Base-by-base conservation (phyloP, 2,113 vertebrate species). In the Spea multiplicata region DNA sequence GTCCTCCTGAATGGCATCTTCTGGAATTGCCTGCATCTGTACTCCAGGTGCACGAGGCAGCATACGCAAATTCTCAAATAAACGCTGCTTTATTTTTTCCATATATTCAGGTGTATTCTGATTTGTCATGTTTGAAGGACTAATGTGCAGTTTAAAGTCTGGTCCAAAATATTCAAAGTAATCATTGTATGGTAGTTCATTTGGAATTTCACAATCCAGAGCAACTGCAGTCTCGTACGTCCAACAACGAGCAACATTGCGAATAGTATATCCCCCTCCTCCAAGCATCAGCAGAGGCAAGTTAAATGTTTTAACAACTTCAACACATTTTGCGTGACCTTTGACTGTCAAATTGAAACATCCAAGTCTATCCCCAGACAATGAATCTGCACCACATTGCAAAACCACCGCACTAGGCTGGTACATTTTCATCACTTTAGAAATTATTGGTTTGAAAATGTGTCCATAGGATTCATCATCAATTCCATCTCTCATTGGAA, bases 51-150 rank as follows among this genome's bases (percentile, higher is more conserved):
- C 96, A 1, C 97, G 96, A 76, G 96, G 96, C 48, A 97, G 89
- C 96, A 98, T 98, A 72, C 95, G 92, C 81, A 98, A 88, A 85
- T 98, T 97, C 89, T 98, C 96, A 92, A 96, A 97, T 66, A 98
- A 89, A 44, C 96, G 94, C 74, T 97, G 94, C 86, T 94, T 94
- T 84, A 94, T 94, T 82, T 94, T 94, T 83, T 94, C 93, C 93
- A 94, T 92, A 66, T 94, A 94, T 84, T 94, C 92, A 66, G 91
- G 92, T 76, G 93, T 94, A 80, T 94, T 94, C 85, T 94, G 93
- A 79, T 94, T 94, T 82, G 92, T 94, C 93, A 94, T 94, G 83
- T 94, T 94, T 4, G 93, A 94, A 85, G 93, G 93, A 86, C 93
- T 94, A 86, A 94, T 94, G 82, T 94, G 93, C 72, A 94, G 86